Conservation (phyloP, 2,797 vertebrate genomes). For the Percopsis omiscomaycus region DNA sequence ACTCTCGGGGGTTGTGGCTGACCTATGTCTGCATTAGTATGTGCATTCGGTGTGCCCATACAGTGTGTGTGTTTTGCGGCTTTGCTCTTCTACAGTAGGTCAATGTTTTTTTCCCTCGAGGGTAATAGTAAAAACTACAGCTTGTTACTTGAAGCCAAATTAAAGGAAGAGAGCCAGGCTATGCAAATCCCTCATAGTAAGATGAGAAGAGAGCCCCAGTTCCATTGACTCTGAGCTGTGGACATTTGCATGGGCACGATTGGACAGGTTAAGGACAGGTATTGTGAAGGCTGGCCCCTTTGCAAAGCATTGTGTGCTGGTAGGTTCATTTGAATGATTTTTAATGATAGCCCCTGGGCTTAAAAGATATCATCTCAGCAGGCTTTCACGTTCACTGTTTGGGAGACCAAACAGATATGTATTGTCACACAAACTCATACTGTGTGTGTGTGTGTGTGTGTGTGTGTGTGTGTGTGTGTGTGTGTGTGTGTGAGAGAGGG, state of each 20-base stretch:
- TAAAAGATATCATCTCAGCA: slow-evolving; percentile 48
- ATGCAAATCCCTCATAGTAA: slow-evolving; percentile 69
- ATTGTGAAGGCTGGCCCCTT: slow-evolving; percentile 67
- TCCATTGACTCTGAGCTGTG: slow-evolving; percentile 59
- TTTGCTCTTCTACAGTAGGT: neutral
- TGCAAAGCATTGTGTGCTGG: slow-evolving; percentile 74
- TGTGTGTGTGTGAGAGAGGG: slow-evolving; percentile 16
- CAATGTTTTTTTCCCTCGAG: slow-evolving; percentile 54
- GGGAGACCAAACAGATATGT: slow-evolving; percentile 28
- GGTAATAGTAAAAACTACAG: slow-evolving; percentile 61
- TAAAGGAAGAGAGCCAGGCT: slow-evolving; percentile 58
- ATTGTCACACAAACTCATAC: slow-evolving; percentile 14
- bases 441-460: slow-evolving; percentile 22
- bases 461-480: slow-evolving; percentile 10
- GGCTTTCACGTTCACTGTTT: slow-evolving; percentile 45
- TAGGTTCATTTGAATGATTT: slow-evolving; percentile 73
- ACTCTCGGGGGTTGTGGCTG: neutral
- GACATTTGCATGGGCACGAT: slow-evolving; percentile 75
- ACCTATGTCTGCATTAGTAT: neutral
- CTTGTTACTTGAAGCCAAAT: slow-evolving; percentile 73
- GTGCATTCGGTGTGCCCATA: neutral
- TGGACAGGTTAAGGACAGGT: slow-evolving; percentile 67
- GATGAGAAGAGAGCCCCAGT: slow-evolving; percentile 54
- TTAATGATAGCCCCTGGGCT: slow-evolving; percentile 60
- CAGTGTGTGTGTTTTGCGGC: slow-evolving; percentile 10